Evolutionary conservation across 1,140 invertebrate species (phyloP).

Genomic region (Drosophila oshimai): DNA sequence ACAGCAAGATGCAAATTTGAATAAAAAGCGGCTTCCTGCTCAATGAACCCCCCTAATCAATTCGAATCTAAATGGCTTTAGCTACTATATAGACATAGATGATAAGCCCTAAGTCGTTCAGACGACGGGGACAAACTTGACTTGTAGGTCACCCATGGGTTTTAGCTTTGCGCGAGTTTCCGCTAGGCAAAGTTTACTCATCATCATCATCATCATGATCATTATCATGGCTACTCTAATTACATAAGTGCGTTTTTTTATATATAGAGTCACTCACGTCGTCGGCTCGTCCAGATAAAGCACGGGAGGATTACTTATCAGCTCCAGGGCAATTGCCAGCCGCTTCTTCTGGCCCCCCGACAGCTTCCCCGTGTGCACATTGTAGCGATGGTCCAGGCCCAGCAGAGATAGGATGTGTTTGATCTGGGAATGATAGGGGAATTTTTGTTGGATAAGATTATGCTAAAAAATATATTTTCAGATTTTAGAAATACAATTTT

Average conservation of each 20-base stretch:
- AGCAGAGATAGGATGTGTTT: slow-evolving; percentile 89
- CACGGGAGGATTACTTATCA: slow-evolving; percentile 94
- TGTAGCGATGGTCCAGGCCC: slow-evolving; percentile 86
- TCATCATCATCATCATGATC: slow-evolving; percentile 15
- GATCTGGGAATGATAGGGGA: slow-evolving; percentile 63
- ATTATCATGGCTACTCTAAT: slow-evolving; percentile 26
- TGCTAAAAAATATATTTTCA: background rate
- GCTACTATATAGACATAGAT: background rate
- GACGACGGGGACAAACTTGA: slow-evolving; percentile 39
- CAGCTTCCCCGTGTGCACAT: slow-evolving; percentile 88
- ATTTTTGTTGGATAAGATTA: background rate
- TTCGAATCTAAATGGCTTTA: background rate
- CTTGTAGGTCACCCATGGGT: slow-evolving; percentile 35
- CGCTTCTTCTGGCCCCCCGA: slow-evolving; percentile 95
- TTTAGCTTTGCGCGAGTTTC: slow-evolving; percentile 23
- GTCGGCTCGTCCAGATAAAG: slow-evolving; percentile 97
- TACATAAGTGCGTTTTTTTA: slow-evolving; percentile 18
- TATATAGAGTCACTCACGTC: slow-evolving; percentile 86
- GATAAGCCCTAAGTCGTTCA: slow-evolving; percentile 22
- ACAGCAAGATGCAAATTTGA: slow-evolving; percentile 10
- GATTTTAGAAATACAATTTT: background rate
- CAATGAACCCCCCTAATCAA: slow-evolving; percentile 6
- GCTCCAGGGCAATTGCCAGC: slow-evolving; percentile 92
- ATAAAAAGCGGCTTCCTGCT: slow-evolving; percentile 14
- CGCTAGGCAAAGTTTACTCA: slow-evolving; percentile 26